Evolutionary conservation across 2,113 vertebrate genomes (phyloP).

Genomic region (Eurypyga helias): DNA sequence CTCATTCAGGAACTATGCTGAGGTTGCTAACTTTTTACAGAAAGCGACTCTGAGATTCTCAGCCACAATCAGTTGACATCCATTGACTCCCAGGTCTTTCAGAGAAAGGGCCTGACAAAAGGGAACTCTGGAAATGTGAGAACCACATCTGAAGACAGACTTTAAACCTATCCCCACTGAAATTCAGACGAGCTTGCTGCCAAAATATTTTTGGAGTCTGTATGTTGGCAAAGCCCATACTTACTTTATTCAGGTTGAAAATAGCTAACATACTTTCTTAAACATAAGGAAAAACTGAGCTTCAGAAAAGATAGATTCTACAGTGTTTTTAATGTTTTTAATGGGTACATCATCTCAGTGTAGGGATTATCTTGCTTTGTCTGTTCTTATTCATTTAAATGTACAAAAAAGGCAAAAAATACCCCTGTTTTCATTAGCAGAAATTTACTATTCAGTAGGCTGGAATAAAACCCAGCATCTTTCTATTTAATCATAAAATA

Average conservation of each 20-base stretch:
- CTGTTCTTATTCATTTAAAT: not conserved
- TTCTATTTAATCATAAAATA: not conserved
- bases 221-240: not conserved
- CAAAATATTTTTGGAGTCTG: not conserved
- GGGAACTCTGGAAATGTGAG: not conserved
- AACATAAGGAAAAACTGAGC: not conserved
- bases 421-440: not conserved
- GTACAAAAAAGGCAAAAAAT: not conserved
- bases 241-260: not conserved
- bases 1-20: not conserved
- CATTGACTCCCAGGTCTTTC: not conserved
- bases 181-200: not conserved
- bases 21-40: not conserved
- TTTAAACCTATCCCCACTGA: not conserved
- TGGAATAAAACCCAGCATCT: not conserved
- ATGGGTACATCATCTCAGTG: not conserved
- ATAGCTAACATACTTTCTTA: not conserved
- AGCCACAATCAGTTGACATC: rapidly evolving
- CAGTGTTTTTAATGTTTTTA: not conserved
- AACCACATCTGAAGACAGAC: not conserved
- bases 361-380: not conserved
- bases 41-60: not conserved
- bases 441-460: not conserved
- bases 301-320: not conserved
- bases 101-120: not conserved